Evolutionary conservation across 2,888 invertebrate genomes (phyloP), one percentile per base, ranked within the genome.

Genomic region (Agrochola litura): DNA sequence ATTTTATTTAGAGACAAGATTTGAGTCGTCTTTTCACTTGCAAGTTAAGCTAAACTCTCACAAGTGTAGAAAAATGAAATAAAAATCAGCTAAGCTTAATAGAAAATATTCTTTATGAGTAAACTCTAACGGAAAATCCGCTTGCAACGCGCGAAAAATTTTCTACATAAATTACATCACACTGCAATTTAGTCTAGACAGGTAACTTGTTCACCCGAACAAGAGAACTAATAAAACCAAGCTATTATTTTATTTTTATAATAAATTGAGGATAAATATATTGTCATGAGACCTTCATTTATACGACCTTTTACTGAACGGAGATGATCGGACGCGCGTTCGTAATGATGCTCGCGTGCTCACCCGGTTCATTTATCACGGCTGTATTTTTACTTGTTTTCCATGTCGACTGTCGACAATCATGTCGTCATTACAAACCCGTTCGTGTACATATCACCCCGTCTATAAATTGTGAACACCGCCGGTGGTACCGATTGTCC

Each of bases 371-470:
- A 96, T 96, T 96, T 95, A 95, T 95, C 95, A 96, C 93, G 90
- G 91, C 91, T 89, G 92, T 95, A 95, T 95, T 95, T 95, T 94
- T 95, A 95, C 95, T 95, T 94, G 95, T 95, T 95, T 94, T 91
- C 92, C 93, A 92, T 95, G 95, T 95, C 93, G 92, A 88, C 93
- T 95, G 95, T 95, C 94, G 93, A 95, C 96, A 95, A 95, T 94
- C 95, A 95, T 95, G 96, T 96, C 95, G 93, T 95, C 95, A 96
- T 96, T 96, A 96, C 95, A 92, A 92, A 90, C 94, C 92, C 90
- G 93, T 91, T 89, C 93, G 93, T 93, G 94, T 94, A 93, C 92
- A 91, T 92, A 94, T 95, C 94, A 93, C 89, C 92, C 92, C 90
- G 92, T 94, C 94, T 92, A 95, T 96, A 96, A 95, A 96, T 96